Evolutionary conservation across 53 echinoderm and acorn worm genomes (phyloP).

Genomic region (Arbacia lixula): DNA sequence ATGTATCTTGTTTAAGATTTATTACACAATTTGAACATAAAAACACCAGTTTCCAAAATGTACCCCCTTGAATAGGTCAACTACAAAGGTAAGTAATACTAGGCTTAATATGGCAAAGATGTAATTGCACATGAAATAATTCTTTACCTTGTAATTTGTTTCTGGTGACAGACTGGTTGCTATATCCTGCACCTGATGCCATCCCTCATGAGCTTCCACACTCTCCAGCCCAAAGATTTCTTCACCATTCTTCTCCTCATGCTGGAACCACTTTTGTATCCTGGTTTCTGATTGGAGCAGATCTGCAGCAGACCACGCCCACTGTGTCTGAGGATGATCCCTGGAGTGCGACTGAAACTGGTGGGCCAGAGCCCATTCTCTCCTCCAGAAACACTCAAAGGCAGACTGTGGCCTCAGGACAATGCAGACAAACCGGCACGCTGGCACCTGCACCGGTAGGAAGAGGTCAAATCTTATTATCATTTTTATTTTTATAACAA

Average conservation of each 20-base stretch:
- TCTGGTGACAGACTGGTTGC: constrained; percentile 42
- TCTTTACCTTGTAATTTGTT: constrained; percentile 65
- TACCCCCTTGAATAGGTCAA: too few species aligned
- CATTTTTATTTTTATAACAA: too few species aligned
- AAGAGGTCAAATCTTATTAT: too few species aligned
- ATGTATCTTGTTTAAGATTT: too few species aligned
- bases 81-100: too few species aligned
- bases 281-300: constrained; percentile 36
- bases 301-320: constrained; percentile 1
- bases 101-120: too few species aligned
- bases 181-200: constrained; percentile 31
- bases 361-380: constrained; percentile 68
- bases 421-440: constrained; percentile 65
- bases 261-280: constrained; percentile 60
- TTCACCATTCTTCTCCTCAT: constrained; percentile 6
- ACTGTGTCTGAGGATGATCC: not conserved
- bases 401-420: constrained; percentile 47
- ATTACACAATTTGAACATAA: too few species aligned
- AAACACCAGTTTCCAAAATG: too few species aligned
- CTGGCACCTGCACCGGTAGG: constrained; percentile 35
- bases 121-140: too few species aligned
- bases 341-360: constrained; percentile 4
- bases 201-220: constrained; percentile 23
- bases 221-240: constrained; percentile 10
- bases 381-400: constrained; percentile 50